These are phyloP conservation scores for Laticauda laticaudata DNA, from an alignment of 2,113 vertebrate species.

Conservation along the genomic window DNA sequence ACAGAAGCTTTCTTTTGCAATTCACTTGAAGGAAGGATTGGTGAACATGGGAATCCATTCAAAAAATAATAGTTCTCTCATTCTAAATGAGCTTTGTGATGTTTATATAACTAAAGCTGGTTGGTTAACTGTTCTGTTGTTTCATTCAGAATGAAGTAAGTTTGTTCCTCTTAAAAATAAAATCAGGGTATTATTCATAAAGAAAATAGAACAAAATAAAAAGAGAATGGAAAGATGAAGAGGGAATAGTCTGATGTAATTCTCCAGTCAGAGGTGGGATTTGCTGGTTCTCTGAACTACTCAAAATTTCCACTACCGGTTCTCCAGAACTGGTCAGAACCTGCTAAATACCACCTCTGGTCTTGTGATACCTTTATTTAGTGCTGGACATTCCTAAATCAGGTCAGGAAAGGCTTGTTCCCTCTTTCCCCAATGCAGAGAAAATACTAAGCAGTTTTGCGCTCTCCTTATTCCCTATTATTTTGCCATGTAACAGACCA, in stretches of 20 bases:
- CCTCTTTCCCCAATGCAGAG: not conserved
- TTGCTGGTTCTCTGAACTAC: no score
- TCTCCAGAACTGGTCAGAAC: no score
- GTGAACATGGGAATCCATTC: not conserved
- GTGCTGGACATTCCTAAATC: not conserved
- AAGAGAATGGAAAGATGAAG: not conserved
- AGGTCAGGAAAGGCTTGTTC: not conserved
- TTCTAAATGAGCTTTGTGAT: not conserved
- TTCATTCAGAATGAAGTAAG: not conserved
- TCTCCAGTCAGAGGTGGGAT: no score
- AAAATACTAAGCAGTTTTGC: not conserved
- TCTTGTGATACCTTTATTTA: not conserved
- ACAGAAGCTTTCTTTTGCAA: not conserved
- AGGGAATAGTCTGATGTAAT: not conserved
- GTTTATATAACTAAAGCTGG: not conserved
- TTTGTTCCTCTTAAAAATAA: not conserved
- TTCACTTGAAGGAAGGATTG: not conserved
- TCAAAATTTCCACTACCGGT: no score
- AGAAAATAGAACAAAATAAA: not conserved
- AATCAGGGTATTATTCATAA: no score
- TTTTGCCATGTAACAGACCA: not conserved
- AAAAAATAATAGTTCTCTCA: not conserved
- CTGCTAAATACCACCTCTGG: no score
- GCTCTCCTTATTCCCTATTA: not conserved
- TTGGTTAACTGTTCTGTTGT: not conserved